Evolutionary conservation across 2,797 vertebrate genomes (phyloP), one percentile per base, ranked within the genome.

Genomic region (Chaetodon trifasciatus): DNA sequence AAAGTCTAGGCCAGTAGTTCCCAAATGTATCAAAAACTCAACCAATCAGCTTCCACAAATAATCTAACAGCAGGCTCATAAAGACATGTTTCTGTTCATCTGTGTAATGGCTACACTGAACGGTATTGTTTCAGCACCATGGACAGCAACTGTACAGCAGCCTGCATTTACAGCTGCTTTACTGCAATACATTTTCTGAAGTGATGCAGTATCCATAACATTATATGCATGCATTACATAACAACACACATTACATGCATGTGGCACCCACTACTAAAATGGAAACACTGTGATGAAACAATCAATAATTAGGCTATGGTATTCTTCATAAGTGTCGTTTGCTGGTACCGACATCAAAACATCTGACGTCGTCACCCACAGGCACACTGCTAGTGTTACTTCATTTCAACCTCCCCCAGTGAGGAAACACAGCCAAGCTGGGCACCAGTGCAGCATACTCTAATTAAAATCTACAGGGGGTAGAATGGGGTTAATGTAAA

Each of bases 391-490:
- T 42, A n/a, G 61, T 78, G 61, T 76, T 83, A 55, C 55, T 81
- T 86, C 62, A 73, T 76, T 81, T 72, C 12, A 7, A 57, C 73
- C 60, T 72, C 61, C 72, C 47, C 67, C 79, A 52, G 42, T 70
- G 58, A 78, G 67, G 71, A 70, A 66, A 16, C 69, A 63, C 56
- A 70, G 47, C 65, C 65, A 61, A 58, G 64, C 64, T 70, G 66
- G 84, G 60, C 70, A 61, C 17, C 72, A 47, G 71, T 73, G 80
- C 46, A 39, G 80, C 35, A 79, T 32, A 1, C 49, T 84, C 77
- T 84, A 81, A 87, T 91, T 88, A 84, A 87, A 84, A 86, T 49
- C 80, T 62, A 47, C 81, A 79, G 67, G 85, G 60, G 86, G 70
- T 23, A 53, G 61, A 73, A 83, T 19, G 42, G 16, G 50, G 57